Conservation (phyloP, 2,113 vertebrate genomes). For the Asarcornis scutulata region DNA sequence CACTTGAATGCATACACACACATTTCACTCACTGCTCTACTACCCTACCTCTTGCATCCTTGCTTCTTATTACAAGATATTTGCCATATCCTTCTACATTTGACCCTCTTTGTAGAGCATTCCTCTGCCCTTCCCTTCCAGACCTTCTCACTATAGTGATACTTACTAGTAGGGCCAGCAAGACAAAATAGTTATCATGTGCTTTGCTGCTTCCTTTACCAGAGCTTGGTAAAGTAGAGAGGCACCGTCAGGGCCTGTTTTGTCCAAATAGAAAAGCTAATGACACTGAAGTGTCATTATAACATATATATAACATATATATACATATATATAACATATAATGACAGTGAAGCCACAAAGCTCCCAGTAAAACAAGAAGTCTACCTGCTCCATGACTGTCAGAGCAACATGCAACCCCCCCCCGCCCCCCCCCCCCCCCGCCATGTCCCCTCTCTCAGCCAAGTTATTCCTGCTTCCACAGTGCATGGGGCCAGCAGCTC, state of each 20-base stretch:
- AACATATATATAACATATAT: no score
- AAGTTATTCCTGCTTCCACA: not conserved
- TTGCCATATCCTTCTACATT: not conserved
- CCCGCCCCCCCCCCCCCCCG: fast-evolving
- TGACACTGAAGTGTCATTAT: no score
- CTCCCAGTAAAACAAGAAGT: fast-evolving
- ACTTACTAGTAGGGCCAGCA: not conserved
- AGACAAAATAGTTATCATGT: not conserved
- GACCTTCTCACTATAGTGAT: not conserved
- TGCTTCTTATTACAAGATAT: not conserved
- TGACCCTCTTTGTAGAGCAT: fast-evolving
- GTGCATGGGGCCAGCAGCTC: no score
- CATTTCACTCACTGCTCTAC: not conserved
- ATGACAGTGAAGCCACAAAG: no score
- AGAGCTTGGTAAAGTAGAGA: fast-evolving
- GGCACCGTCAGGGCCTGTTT: not conserved
- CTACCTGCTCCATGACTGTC: fast-evolving
- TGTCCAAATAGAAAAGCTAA: not conserved
- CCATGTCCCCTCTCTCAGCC: not conserved
- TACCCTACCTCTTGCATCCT: not conserved
- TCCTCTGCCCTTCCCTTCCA: not conserved
- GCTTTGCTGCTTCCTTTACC: fast-evolving
- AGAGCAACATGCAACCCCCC: fast-evolving
- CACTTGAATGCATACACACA: not conserved
- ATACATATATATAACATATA: no score